Percentiles rank a stretch among this genome's conserved stretches.
phyloP scores from a whole-genome alignment of 2,797 vertebrate genomes.

The Toxotes lorentzi region DNA sequence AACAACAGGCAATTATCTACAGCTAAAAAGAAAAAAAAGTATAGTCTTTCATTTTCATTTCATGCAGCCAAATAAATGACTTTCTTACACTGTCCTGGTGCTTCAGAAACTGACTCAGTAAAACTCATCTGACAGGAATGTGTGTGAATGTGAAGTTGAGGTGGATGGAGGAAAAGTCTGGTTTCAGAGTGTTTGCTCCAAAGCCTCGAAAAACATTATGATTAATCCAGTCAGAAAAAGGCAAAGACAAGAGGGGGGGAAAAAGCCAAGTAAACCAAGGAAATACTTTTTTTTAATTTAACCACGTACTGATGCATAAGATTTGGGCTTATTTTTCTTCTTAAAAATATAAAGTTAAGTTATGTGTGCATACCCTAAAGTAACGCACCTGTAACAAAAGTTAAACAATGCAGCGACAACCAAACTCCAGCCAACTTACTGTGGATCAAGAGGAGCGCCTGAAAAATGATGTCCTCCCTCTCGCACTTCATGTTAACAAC shows the following conservation, averaged over 20 bases:
- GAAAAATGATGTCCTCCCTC: slow-evolving; percentile 50
- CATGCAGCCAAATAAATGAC: background rate
- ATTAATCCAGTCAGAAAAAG: background rate
- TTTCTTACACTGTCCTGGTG: background rate
- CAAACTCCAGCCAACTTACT: slow-evolving; percentile 73
- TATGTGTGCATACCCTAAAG: background rate
- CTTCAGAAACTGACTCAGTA: slow-evolving; percentile 19
- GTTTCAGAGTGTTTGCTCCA: background rate
- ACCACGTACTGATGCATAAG: background rate
- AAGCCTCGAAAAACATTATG: background rate
- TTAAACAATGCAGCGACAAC: background rate
- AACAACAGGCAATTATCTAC: background rate
- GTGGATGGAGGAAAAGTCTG: slow-evolving; percentile 16
- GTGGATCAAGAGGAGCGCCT: slow-evolving; percentile 70
- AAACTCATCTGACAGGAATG: slow-evolving; percentile 51
- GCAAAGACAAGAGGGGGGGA: background rate
- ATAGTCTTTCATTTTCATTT: background rate
- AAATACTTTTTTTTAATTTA: background rate
- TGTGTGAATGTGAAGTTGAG: slow-evolving; percentile 7
- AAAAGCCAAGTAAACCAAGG: background rate
- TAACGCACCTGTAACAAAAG: background rate
- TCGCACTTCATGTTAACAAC: slow-evolving; percentile 50
- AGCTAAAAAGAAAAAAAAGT: background rate
- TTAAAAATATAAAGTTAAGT: background rate
- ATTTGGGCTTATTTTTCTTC: background rate